phyloP scores from a whole-genome alignment of 2,113 vertebrate species.

The Neogobius melanostomus region DNA sequence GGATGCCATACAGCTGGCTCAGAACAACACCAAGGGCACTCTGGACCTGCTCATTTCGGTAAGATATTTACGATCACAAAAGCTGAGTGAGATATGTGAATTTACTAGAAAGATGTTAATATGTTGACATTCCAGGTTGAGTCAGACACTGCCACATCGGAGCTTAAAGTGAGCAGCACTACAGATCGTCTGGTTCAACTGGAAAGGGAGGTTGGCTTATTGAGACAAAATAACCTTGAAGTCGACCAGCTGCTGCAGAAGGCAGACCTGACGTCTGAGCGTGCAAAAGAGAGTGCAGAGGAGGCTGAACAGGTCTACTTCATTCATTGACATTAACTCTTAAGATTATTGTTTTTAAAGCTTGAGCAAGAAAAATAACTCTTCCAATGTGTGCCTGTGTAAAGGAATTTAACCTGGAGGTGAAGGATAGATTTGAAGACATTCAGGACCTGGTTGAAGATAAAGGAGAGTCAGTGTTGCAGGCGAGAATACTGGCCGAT shows the following conservation, averaged over 20 bases:
- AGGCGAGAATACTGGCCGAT: conserved; percentile 82
- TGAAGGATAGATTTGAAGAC: conserved; percentile 78
- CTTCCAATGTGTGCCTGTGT: conserved; percentile 9
- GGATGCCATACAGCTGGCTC: conserved; percentile 84
- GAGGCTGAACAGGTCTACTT: conserved; percentile 80
- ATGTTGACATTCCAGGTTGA: conserved; percentile 79
- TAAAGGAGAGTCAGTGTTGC: conserved; percentile 80
- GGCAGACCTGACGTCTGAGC: conserved; percentile 65
- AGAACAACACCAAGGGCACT: conserved; percentile 84
- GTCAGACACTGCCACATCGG: conserved; percentile 84
- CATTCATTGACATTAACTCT: not conserved
- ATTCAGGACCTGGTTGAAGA: conserved; percentile 81
- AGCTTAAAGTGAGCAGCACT: conserved; percentile 85
- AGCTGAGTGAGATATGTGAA: not conserved
- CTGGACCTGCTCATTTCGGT: conserved; percentile 84
- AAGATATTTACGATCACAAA: not conserved
- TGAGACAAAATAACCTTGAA: conserved; percentile 79
- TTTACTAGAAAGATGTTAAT: not conserved
- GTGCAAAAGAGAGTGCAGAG: conserved; percentile 73
- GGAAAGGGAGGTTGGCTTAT: conserved; percentile 81
- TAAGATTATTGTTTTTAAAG: not conserved
- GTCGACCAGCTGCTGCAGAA: conserved; percentile 66
- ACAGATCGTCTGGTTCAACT: conserved; percentile 82
- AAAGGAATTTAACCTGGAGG: conserved; percentile 81
- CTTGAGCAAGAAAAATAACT: not conserved